Conservation (phyloP, 2,888 invertebrate genomes). For the Gymnocheta viridis region DNA sequence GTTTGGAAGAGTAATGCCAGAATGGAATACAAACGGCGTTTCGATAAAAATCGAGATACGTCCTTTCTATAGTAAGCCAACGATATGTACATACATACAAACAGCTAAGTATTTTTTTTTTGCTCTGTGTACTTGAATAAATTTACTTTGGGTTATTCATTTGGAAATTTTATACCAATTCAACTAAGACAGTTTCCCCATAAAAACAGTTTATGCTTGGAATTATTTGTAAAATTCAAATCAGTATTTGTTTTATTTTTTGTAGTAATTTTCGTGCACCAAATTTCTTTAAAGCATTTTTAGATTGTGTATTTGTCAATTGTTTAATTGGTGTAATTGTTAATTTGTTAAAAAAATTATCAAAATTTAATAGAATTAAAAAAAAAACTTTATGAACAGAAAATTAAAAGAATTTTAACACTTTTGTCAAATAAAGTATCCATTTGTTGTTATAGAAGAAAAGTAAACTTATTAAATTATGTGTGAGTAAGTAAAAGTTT, state of each 20-base stretch:
- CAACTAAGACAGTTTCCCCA: background rate
- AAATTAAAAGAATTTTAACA: background rate
- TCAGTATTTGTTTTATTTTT: conserved; percentile 34
- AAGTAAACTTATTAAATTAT: conserved; percentile 55
- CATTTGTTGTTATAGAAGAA: background rate
- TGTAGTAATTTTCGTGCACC: conserved; percentile 2
- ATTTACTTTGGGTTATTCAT: background rate
- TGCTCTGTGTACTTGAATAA: too few species aligned
- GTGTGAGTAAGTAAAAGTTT: conserved; percentile 71
- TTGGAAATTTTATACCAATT: too few species aligned
- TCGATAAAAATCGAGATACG: too few species aligned
- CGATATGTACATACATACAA: too few species aligned
- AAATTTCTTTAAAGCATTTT: conserved; percentile 40
- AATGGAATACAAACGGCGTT: too few species aligned
- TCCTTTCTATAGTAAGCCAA: too few species aligned
- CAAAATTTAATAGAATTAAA: conserved; percentile 35
- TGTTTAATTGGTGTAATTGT: conserved; percentile 5
- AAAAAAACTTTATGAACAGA: background rate
- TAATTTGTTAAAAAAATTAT: background rate
- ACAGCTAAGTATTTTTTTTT: too few species aligned
- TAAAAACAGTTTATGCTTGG: conserved; percentile 28
- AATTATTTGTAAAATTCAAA: conserved; percentile 42
- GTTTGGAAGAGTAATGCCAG: too few species aligned
- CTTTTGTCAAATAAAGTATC: background rate
- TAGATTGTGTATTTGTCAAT: conserved; percentile 35